These are phyloP conservation scores for Lanius collurio DNA, from an alignment of 2,113 vertebrate genomes.

Conservation along the genomic window DNA sequence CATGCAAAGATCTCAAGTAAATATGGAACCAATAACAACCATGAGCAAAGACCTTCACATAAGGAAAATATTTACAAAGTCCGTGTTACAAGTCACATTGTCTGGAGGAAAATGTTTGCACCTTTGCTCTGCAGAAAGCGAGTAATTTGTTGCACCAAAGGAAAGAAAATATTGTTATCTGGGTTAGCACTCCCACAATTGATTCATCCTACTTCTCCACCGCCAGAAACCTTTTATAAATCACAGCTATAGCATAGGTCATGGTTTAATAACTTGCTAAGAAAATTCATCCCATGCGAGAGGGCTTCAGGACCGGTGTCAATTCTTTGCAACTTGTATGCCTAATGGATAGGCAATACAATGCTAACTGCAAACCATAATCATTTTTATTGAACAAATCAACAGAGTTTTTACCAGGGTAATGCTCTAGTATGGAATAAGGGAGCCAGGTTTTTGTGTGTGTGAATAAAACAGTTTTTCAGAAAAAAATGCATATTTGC, in stretches of 20 bases:
- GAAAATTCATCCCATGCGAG: background rate
- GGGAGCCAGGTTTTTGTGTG: background rate
- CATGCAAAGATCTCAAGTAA: background rate
- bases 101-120: background rate
- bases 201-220: background rate
- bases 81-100: background rate
- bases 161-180: background rate
- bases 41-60: background rate
- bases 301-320: rapidly evolving
- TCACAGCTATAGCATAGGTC: background rate
- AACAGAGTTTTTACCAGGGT: background rate
- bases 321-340: background rate
- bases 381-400: background rate
- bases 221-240: background rate
- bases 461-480: constrained; percentile 4
- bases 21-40: constrained; percentile 17
- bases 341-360: background rate
- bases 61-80: background rate
- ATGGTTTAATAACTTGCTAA: background rate
- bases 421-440: background rate
- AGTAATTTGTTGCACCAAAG: background rate
- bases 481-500: constrained; percentile 5
- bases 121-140: background rate
- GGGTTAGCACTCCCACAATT: background rate
- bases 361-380: background rate